Conservation (phyloP, 2,113 vertebrate genomes). For the Tragelaphus strepsiceros region DNA sequence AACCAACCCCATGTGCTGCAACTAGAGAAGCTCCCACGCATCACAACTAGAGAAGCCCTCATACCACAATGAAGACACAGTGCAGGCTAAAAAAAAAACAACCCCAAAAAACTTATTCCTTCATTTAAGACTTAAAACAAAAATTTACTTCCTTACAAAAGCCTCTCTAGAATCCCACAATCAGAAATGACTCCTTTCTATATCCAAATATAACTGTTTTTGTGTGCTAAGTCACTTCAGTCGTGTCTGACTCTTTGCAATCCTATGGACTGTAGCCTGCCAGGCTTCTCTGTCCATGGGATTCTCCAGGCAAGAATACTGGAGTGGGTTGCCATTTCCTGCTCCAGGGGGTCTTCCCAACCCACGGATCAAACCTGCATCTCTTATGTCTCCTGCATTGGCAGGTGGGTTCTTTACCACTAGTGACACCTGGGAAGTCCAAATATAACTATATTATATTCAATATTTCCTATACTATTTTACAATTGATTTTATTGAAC, state of each 20-base stretch:
- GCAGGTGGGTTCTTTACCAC: background rate
- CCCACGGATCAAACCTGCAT: background rate
- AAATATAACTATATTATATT: background rate
- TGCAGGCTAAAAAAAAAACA: background rate
- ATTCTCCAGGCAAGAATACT: background rate
- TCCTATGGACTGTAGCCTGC: background rate
- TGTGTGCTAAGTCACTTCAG: background rate
- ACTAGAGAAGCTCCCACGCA: background rate
- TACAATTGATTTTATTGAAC: background rate
- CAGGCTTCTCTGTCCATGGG: background rate
- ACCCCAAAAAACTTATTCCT: background rate
- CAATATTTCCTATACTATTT: background rate
- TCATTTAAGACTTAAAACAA: slow-evolving; percentile 6
- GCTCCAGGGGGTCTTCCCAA: background rate
- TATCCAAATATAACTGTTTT: background rate
- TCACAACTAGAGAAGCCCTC: background rate
- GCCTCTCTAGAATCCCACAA: background rate
- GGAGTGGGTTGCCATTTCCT: background rate
- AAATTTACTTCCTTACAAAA: background rate
- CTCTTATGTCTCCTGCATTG: background rate
- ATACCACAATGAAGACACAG: background rate
- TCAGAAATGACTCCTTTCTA: background rate
- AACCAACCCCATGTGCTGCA: background rate
- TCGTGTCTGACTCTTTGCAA: background rate
- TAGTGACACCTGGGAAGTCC: background rate